Evolutionary conservation across 2,888 invertebrate species (phyloP).

Genomic region (Coremacera marginata): DNA sequence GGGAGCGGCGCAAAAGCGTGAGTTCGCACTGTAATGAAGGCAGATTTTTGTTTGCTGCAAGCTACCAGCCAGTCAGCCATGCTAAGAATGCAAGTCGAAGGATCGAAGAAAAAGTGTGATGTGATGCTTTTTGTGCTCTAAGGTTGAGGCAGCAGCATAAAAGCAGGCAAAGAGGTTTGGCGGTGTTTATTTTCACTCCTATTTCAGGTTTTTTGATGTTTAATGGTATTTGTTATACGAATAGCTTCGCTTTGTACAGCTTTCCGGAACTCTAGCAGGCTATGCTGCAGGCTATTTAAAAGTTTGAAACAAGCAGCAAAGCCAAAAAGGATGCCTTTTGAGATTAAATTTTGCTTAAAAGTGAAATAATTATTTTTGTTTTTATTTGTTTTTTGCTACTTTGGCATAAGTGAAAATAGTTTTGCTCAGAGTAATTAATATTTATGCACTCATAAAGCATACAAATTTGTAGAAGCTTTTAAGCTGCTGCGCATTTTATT

Average conservation of each 20-base stretch:
- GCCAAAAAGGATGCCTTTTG: background rate
- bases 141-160: too few relatives aligned
- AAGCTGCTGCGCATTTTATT: background rate
- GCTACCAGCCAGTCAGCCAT: background rate
- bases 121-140: too few relatives aligned
- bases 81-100: background rate
- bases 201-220: background rate
- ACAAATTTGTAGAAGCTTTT: background rate
- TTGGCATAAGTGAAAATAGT: slow-evolving; percentile 12
- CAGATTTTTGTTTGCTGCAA: background rate
- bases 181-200: too few relatives aligned
- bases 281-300: background rate
- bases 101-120: too few relatives aligned
- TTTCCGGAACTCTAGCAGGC: background rate
- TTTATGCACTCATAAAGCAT: slow-evolving; percentile 24
- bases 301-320: slow-evolving; percentile 10
- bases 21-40: background rate
- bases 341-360: background rate
- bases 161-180: background rate
- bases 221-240: slow-evolving; percentile 1
- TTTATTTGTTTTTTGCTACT: background rate
- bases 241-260: background rate
- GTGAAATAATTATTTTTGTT: slow-evolving; percentile 21
- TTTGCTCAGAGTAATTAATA: slow-evolving; percentile 15
- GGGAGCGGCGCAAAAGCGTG: background rate